Base-by-base conservation (phyloP, 2,888 invertebrate genomes). In the Cephonodes hylas region DNA sequence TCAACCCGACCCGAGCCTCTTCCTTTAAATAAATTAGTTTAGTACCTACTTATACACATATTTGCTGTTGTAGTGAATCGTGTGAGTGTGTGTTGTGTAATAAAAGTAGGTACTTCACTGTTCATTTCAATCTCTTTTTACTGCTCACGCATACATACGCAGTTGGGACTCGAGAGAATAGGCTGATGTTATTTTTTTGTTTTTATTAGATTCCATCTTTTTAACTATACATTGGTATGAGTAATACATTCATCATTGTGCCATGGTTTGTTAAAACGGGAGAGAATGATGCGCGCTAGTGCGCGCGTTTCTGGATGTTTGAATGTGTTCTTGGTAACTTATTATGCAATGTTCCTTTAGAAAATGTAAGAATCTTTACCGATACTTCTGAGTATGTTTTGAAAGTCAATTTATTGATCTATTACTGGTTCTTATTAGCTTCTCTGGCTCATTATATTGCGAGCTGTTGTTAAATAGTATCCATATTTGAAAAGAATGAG, bases 181-280 rank as follows among this genome's bases (percentile, higher is more conserved):
- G 69, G 67, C 61, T 62, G 60, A 53, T 34, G 57, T 57, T 68
- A n/a, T n/a, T 68, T 67, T 84, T 79, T 82, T 83, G 83, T 84
- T 86, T 85, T 84, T 85, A 82, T 84, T 81, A 81, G 78, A 86
- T 86, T 83, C 84, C 86, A 81, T 83, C 79, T 74, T 78, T 77
- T 80, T 74, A 74, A 78, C 72, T 75, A 70, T 75, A 71, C 69
- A 66, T 72, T 68, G 70, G 71, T 75, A 77, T 80, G 80, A 69
- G 64, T 66, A 66, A 67, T 72, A 65, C 58, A 61, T 61, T 61
- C 58, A 58, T 58, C 38, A 58, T 61, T 42, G 10, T 56, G 27
- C 56, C 34, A 61, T 45, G 45, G 45, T 23, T 61, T 45, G 38
- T 61, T 46, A 15, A 18, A 58, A 58, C 23, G 34, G 45, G 42